Percentiles rank a stretch among this genome's conserved stretches.
Evolutionary conservation across 1,140 invertebrate genomes (phyloP).

Genomic region (Proales similis): DNA sequence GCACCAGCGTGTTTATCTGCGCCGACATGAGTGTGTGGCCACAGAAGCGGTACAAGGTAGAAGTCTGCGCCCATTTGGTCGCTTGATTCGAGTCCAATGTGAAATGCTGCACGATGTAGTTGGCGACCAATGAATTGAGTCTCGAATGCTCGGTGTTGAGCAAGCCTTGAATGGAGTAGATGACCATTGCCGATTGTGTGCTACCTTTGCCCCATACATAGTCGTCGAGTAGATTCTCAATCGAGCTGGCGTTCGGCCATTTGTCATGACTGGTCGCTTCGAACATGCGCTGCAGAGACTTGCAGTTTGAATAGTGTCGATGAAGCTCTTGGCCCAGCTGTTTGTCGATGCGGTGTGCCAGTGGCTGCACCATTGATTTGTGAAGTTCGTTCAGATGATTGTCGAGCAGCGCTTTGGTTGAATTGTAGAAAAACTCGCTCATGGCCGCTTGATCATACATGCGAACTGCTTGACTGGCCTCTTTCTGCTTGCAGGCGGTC

Average conservation of each 20-base stretch:
- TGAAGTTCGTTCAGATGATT: slow-evolving; percentile 4
- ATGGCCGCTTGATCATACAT: too few species aligned
- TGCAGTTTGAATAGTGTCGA: slow-evolving; percentile 20
- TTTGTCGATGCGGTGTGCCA: slow-evolving; percentile 25
- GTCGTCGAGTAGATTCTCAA: neutral
- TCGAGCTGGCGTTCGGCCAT: neutral
- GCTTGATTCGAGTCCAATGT: neutral
- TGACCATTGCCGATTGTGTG: slow-evolving; percentile 15
- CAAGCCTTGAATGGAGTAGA: too few species aligned
- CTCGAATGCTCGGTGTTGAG: too few species aligned
- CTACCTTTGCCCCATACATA: slow-evolving; percentile 6
- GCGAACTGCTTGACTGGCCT: neutral
- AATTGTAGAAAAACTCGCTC: slow-evolving; percentile 19
- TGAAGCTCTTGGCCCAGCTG: slow-evolving; percentile 11
- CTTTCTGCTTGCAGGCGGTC: neutral
- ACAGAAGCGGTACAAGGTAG: slow-evolving; percentile 14
- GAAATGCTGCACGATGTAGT: neutral
- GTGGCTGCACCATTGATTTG: slow-evolving; percentile 7
- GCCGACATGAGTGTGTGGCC: slow-evolving; percentile 26
- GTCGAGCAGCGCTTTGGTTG: slow-evolving; percentile 16
- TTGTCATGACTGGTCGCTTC: neutral
- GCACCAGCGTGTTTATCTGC: slow-evolving; percentile 14
- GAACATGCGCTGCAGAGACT: neutral
- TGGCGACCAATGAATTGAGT: too few species aligned
- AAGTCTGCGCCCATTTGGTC: neutral